A percentile compares a stretch with the other conserved stretches of the same genome.
These are phyloP conservation scores for Chrysotoxum bicinctum DNA, from an alignment of 2,888 invertebrate species.

Conservation along the genomic window DNA sequence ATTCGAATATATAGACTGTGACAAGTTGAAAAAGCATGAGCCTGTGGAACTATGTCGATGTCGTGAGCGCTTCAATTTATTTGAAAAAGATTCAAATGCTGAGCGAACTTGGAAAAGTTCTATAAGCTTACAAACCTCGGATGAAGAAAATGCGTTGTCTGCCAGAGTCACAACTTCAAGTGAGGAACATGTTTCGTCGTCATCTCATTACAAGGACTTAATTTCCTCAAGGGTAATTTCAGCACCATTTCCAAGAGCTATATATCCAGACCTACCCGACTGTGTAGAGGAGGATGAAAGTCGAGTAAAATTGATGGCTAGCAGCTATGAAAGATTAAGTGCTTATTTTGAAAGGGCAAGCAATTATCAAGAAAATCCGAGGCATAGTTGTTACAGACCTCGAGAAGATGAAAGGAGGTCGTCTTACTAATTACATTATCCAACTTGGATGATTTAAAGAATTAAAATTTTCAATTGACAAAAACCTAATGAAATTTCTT, in stretches of 20 bases:
- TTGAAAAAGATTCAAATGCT: background rate
- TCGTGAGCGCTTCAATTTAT: slow-evolving; percentile 38
- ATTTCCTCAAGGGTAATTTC: background rate
- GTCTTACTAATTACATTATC: background rate
- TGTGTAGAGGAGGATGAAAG: background rate
- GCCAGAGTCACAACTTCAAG: background rate
- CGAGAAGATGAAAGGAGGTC: background rate
- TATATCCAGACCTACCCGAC: slow-evolving; percentile 24
- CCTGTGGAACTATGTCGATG: background rate
- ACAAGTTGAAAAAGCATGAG: background rate
- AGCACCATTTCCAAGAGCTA: background rate
- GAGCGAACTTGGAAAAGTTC: background rate
- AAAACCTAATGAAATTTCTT: no score
- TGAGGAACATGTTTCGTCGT: background rate
- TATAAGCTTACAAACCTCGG: background rate
- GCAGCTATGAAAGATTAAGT: slow-evolving; percentile 20
- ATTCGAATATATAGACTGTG: slow-evolving; percentile 10
- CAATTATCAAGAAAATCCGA: background rate
- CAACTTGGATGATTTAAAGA: no score
- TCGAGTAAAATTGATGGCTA: background rate
- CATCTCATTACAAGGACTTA: background rate
- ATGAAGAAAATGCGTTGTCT: background rate
- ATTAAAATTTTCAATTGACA: no score
- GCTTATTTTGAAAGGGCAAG: slow-evolving; percentile 1
- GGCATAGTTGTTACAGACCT: background rate